Base-by-base conservation (phyloP, 2,888 invertebrate genomes). In the Omphaloscelis lunosa region DNA sequence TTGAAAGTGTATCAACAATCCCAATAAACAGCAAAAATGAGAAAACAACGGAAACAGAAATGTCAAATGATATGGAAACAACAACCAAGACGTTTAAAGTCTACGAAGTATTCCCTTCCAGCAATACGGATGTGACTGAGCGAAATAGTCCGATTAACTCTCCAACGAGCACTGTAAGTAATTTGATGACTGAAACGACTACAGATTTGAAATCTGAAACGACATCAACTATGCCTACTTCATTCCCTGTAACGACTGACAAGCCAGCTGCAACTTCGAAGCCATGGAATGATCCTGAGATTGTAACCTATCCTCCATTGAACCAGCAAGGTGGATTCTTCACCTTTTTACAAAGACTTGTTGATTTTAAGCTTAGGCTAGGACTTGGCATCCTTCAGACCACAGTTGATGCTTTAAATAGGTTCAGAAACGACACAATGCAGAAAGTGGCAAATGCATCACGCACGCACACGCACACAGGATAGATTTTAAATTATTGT, bases 361-460 rank as follows among this genome's bases (percentile, higher is more conserved):
- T 98, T 4, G 97, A 98, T 89, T 97, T 98, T 73, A 98, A 98
- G 92, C 95, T 98, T 51, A 97, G 97, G 88, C 92, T 98, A 66
- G 98, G 98, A 0, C 91, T 98, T 73, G 97, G 97, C 77, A 96
- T 98, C 80, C 92, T 98, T 27, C 97, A 97, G 89, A 97, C 97
- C 77, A 97, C 98, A 5, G 97, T 98, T 17, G 97, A 97, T 72
- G 97, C 97, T 9, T 94, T 98, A 69, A 97, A 97, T 51, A 97
- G 97, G 89, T 98, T 98, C 86, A 97, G 98, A 82, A 97, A 98
- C 29, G 88, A 88, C 62, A 88, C 88, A 89, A 91, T 82, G 66
- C 89, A 92, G 72, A 94, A 92, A 89, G 92, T 93, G 39, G 91
- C 93, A 7, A 93, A 92, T 59, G 94, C 94, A 51, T 95, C 95